A percentile compares a stretch with the other conserved stretches of the same genome.
Evolutionary conservation across 2,797 vertebrate genomes (phyloP).

Genomic region (Micropoecilia bifurca): DNA sequence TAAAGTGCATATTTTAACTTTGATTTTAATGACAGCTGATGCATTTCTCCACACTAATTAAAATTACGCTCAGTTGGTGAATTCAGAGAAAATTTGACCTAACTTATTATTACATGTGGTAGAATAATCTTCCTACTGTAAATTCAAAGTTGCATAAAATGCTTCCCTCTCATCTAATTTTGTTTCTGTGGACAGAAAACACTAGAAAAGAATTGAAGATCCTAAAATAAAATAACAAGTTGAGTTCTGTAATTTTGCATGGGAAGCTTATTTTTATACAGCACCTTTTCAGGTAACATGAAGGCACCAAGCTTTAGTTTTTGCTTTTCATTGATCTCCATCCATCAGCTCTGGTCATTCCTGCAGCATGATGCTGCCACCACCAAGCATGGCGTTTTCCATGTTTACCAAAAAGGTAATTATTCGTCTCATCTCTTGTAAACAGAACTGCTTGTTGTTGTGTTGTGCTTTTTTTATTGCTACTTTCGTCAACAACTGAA

Average conservation of each 20-base stretch:
- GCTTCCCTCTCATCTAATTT: neutral
- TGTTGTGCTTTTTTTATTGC: no score
- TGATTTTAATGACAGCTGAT: neutral
- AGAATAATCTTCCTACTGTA: neutral
- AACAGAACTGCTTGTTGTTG: no score
- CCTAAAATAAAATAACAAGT: neutral
- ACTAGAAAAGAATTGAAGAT: neutral
- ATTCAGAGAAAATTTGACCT: neutral
- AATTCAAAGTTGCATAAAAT: neutral
- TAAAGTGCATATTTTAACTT: neutral
- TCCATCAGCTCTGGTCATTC: neutral
- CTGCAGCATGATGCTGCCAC: neutral
- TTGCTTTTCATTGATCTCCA: neutral
- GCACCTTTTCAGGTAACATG: neutral
- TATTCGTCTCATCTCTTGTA: no score
- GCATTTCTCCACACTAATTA: neutral
- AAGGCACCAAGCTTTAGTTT: neutral
- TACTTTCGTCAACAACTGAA: no score
- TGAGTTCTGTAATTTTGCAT: neutral
- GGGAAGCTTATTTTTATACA: neutral
- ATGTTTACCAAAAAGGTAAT: no score
- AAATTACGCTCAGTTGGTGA: neutral
- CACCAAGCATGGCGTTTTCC: neutral
- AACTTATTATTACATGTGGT: neutral
- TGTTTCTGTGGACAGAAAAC: neutral